These are phyloP conservation scores for Ridgeia piscesae DNA, from an alignment of 1,140 invertebrate genomes.

Conservation along the genomic window DNA sequence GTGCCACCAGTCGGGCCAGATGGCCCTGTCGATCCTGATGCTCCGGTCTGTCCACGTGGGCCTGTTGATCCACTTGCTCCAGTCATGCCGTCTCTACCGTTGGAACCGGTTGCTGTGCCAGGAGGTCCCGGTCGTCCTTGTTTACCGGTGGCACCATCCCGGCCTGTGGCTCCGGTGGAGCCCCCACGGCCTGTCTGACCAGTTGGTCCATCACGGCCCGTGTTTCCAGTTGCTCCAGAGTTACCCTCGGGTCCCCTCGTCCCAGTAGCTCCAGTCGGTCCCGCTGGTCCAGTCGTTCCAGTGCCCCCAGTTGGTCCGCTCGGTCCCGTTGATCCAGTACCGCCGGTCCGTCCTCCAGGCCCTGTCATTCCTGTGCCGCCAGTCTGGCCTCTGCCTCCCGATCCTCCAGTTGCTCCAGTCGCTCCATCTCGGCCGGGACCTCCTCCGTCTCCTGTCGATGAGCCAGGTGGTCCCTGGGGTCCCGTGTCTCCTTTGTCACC, in stretches of 20 bases:
- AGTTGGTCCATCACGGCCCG: slow-evolving; percentile 6
- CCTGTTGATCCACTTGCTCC: slow-evolving; percentile 22
- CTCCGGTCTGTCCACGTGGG: slow-evolving; percentile 14
- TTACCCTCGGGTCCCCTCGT: slow-evolving; percentile 15
- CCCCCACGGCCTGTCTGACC: slow-evolving; percentile 3
- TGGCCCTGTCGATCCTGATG: slow-evolving; percentile 13
- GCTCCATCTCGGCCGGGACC: background rate
- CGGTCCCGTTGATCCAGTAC: background rate
- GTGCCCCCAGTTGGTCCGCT: background rate
- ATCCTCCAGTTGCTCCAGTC: background rate
- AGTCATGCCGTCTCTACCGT: slow-evolving; percentile 19
- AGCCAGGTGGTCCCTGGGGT: background rate
- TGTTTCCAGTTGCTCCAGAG: slow-evolving; percentile 1
- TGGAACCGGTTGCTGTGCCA: slow-evolving; percentile 21
- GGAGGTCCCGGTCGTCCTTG: slow-evolving; percentile 7
- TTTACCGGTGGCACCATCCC: slow-evolving; percentile 16
- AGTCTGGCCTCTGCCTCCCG: background rate
- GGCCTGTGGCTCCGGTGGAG: slow-evolving; percentile 17
- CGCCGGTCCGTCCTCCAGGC: slow-evolving; percentile 1
- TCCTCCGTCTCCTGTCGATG: slow-evolving; percentile 3
- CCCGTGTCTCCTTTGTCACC: background rate
- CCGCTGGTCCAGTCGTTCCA: background rate
- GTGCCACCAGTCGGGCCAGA: slow-evolving; percentile 18
- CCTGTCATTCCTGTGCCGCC: slow-evolving; percentile 11
- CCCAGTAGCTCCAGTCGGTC: background rate